Base-by-base conservation (phyloP, 2,113 vertebrate species). In the Micronycteris hirsuta region DNA sequence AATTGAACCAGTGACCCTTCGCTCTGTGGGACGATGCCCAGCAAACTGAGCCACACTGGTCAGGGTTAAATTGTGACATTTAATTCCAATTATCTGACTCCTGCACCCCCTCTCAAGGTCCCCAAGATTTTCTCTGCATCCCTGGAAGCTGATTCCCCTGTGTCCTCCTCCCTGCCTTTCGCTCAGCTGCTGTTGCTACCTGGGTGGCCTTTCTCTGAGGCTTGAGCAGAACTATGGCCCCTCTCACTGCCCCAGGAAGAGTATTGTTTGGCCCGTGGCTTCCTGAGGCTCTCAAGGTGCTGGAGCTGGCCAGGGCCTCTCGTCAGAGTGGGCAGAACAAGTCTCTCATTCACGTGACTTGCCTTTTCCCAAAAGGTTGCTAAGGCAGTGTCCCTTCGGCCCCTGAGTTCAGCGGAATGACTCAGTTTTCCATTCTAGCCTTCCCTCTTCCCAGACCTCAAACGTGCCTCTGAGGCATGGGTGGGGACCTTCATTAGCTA, bases 191-290 rank as follows among this genome's bases (percentile, higher is more conserved):
- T 5, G 71, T 19, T 17, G 36, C 52, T 8, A 0, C 56, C 31
- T 0, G 2, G 14, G 24, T 1, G 33, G 47, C 81, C 17, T n/a
- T 10, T 36, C 20, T 15, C 0, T 3, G 1, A 33, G 52, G 13
- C 33, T 16, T 16, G 7, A n/a, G 36, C 22, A 74, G 54, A 47
- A 13, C 9, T 38, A 9, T 7, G 13, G 14, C 43, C 33, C 68
- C 36, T 70, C n/a, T 14, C 11, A 4, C 47, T n/a, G 63, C 31
- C 87, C 38, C 31, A 68, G n/a, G 36, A 14, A 16, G 45, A 56
- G 76, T 5, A 38, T 84, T 33, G 52, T 81, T 43, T 49, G n/a
- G 45, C 47, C 16, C 1, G n/a, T 36, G 65, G 33, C 41, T 84
- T 28, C 49, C 28, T 14, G 43, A 11, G 17, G 26, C 31, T 1